phyloP scores from a whole-genome alignment of 2,797 vertebrate genomes.

The Oryzias dopingdopingensis region DNA sequence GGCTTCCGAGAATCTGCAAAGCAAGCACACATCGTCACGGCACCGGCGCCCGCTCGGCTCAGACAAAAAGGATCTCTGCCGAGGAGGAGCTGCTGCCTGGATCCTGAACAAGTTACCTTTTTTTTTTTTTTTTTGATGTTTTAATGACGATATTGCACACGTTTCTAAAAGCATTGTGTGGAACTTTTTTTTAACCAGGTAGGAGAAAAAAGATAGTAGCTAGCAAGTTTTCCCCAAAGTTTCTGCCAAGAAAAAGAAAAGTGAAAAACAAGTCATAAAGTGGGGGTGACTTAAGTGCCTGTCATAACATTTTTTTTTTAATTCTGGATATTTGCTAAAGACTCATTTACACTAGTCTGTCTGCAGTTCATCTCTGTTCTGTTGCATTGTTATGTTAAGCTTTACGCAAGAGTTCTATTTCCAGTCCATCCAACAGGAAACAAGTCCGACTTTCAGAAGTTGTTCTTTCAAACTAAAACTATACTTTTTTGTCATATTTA shows the following conservation, averaged over 20 bases:
- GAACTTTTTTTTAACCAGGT: constrained; percentile 50
- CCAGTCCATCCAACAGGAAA: too few relatives aligned
- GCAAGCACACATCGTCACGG: constrained; percentile 64
- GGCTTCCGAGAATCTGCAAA: constrained; percentile 67
- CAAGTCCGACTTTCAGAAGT: too few relatives aligned
- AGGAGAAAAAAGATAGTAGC: constrained; percentile 54
- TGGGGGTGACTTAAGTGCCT: constrained; percentile 51
- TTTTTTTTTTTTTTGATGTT: constrained; percentile 52
- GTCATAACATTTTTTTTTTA: constrained; percentile 17
- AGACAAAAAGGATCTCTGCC: constrained; percentile 48
- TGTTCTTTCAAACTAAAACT: too few relatives aligned
- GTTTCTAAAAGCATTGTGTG: constrained; percentile 48
- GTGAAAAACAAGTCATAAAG: constrained; percentile 26
- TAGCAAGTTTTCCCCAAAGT: constrained; percentile 50
- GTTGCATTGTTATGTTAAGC: too few relatives aligned
- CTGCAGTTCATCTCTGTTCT: too few relatives aligned
- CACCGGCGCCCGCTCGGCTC: constrained; percentile 51
- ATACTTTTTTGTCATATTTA: too few relatives aligned
- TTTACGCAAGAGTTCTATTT: too few relatives aligned
- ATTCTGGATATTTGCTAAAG: constrained; percentile 53
- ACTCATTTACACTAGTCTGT: constrained; percentile 17
- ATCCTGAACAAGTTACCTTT: constrained; percentile 23
- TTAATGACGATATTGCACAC: constrained; percentile 63
- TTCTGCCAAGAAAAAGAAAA: constrained; percentile 26
- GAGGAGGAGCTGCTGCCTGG: constrained; percentile 44